These are phyloP conservation scores for Malaclemys terrapin DNA, from an alignment of 2,113 vertebrate species.

Conservation along the genomic window DNA sequence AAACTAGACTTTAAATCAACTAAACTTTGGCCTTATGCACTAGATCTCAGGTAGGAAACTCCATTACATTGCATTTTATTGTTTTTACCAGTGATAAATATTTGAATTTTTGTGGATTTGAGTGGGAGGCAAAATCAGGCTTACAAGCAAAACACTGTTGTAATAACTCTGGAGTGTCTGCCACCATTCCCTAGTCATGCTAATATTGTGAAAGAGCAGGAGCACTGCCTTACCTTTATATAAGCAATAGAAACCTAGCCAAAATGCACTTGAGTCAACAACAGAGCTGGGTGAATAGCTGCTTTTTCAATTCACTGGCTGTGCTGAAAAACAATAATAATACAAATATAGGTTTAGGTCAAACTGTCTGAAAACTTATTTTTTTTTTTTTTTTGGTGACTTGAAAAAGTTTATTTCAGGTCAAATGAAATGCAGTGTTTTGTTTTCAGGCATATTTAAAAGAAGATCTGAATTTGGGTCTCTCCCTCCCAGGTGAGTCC, in stretches of 20 bases:
- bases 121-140: background rate
- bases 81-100: background rate
- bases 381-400: background rate
- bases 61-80: background rate
- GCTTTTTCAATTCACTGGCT: background rate
- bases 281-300: background rate
- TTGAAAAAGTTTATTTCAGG: background rate
- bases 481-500: background rate
- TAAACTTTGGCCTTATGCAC: rapidly evolving
- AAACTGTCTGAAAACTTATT: background rate
- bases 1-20: background rate
- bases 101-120: background rate
- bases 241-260: background rate
- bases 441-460: no score
- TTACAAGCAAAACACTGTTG: background rate
- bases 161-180: background rate
- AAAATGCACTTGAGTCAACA: background rate
- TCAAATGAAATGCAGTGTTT: no score
- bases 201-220: slow-evolving; percentile 8
- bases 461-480: background rate
- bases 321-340: background rate
- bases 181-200: background rate
- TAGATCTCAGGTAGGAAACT: background rate
- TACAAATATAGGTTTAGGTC: background rate
- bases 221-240: background rate